Conservation (phyloP, 2,113 vertebrate genomes). For the Anhinga rufa region DNA sequence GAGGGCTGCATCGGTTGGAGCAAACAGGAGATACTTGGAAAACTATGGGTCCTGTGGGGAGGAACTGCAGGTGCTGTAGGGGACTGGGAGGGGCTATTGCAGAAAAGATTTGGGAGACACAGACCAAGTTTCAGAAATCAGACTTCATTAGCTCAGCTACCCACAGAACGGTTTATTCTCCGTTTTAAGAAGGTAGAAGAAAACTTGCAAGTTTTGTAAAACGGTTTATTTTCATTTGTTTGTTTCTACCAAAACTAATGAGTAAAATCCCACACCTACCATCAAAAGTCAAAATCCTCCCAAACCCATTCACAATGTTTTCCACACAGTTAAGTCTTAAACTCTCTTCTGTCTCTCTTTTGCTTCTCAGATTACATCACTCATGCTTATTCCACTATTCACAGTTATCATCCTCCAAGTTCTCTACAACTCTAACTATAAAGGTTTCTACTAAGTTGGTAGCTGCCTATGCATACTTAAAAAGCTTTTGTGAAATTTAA, state of each 20-base stretch:
- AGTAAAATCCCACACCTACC: background rate
- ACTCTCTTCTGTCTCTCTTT: background rate
- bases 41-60: background rate
- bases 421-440: background rate
- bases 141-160: background rate
- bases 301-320: background rate
- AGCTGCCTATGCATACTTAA: background rate
- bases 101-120: background rate
- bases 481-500: constrained; percentile 35
- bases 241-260: background rate
- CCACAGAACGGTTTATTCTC: background rate
- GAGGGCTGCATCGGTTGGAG: background rate
- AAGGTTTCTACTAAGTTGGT: background rate
- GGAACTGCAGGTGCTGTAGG: background rate
- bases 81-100: background rate
- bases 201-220: background rate
- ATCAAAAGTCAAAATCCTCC: background rate
- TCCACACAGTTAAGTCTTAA: background rate
- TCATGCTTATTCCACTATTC: background rate
- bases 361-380: background rate
- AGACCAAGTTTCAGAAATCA: background rate
- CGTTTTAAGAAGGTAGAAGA: background rate
- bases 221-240: background rate
- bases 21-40: background rate
- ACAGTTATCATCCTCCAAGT: background rate